phyloP scores from a whole-genome alignment of 2,113 vertebrate species.

The Motacilla alba region DNA sequence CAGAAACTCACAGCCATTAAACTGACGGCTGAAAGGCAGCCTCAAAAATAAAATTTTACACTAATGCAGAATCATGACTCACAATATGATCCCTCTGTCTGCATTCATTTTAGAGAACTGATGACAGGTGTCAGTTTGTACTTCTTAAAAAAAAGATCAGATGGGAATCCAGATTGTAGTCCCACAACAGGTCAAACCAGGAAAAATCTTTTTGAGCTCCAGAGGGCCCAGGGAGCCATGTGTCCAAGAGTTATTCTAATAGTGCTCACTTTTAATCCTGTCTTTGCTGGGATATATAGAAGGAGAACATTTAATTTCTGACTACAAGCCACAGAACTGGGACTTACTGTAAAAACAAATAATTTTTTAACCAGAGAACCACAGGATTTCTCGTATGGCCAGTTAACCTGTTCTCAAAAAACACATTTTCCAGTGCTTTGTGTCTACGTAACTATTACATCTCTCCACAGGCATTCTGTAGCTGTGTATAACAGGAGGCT shows the following conservation, averaged over 20 bases:
- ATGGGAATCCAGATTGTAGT: constrained; percentile 29
- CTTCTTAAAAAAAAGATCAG: constrained; percentile 1
- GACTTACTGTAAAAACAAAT: background rate
- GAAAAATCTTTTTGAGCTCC: background rate
- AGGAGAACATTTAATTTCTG: background rate
- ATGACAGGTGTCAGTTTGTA: constrained; percentile 30
- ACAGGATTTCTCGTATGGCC: fast-evolving
- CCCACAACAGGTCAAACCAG: constrained; percentile 1
- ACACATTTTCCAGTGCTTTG: background rate
- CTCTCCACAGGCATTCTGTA: background rate
- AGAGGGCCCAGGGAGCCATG: background rate
- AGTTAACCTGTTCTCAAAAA: background rate
- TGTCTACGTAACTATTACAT: background rate
- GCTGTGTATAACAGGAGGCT: background rate
- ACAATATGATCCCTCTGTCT: constrained; percentile 16
- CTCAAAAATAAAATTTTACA: background rate
- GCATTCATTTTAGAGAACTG: background rate
- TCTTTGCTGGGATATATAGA: background rate
- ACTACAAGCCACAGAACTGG: background rate
- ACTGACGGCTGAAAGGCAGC: background rate
- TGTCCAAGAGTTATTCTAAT: background rate
- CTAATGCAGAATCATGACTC: background rate
- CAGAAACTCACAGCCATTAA: background rate
- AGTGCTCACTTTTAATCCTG: background rate
- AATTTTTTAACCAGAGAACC: background rate